Evolutionary conservation across 1,140 invertebrate species (phyloP).

Genomic region (Drosophila parabipectinata): DNA sequence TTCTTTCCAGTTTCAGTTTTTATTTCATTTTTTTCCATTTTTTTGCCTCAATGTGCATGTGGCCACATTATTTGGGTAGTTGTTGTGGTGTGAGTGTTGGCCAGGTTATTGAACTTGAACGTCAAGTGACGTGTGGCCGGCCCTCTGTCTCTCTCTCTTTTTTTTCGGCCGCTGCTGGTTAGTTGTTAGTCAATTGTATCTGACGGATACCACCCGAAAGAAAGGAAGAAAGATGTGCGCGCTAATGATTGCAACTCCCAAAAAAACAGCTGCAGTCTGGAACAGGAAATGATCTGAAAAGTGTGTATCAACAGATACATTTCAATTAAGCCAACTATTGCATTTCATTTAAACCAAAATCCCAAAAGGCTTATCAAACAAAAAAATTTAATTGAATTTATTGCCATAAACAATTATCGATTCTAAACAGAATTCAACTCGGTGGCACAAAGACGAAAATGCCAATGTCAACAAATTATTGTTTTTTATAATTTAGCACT

Average conservation of each 20-base stretch:
- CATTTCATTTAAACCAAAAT: not conserved
- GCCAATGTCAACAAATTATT: conserved; percentile 54
- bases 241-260: conserved; percentile 62
- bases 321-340: conserved; percentile 12
- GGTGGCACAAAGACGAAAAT: conserved; percentile 45
- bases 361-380: not conserved
- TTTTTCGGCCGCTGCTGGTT: conserved; percentile 50
- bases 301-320: not conserved
- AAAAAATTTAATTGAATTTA: conserved; percentile 29
- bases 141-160: conserved; percentile 41
- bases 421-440: conserved; percentile 28
- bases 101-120: conserved; percentile 82
- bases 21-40: conserved; percentile 57
- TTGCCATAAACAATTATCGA: conserved; percentile 21
- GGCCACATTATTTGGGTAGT: conserved; percentile 79
- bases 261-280: conserved; percentile 12
- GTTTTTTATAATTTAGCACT: conserved; percentile 44
- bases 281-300: conserved; percentile 37
- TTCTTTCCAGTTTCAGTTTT: conserved; percentile 41
- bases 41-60: conserved; percentile 75
- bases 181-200: conserved; percentile 71
- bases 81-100: conserved; percentile 66
- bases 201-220: conserved; percentile 27
- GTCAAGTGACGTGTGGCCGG: conserved; percentile 76
- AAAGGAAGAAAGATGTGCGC: conserved; percentile 7